Evolutionary conservation across 2,888 invertebrate species (phyloP).

Genomic region (Linnaemya vulpina): DNA sequence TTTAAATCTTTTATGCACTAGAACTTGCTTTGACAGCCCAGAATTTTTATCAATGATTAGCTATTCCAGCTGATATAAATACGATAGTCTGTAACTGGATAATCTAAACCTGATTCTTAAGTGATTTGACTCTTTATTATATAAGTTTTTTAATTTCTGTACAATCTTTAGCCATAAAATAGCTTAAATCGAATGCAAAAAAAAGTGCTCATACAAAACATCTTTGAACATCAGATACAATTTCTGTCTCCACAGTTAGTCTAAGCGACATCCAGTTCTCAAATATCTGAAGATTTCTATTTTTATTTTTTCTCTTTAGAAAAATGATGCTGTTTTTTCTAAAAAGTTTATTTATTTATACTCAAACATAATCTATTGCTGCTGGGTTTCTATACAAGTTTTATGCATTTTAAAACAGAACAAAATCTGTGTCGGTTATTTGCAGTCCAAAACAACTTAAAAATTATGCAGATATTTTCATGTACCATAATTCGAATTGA

Average conservation of each 20-base stretch:
- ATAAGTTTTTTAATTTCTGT: background rate
- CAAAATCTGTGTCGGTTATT: background rate
- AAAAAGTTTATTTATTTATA: background rate
- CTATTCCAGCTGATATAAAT: too few species aligned
- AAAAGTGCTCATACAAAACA: background rate
- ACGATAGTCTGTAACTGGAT: background rate
- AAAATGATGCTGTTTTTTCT: background rate
- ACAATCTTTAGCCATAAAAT: background rate
- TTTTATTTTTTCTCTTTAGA: background rate
- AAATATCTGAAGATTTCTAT: constrained; percentile 10
- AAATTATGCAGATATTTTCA: background rate
- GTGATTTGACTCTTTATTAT: background rate
- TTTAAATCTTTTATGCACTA: background rate
- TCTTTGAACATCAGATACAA: constrained; percentile 6
- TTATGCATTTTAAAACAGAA: constrained; percentile 8
- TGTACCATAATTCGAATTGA: constrained; percentile 1
- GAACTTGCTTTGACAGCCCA: background rate
- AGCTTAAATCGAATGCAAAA: background rate
- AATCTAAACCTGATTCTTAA: background rate
- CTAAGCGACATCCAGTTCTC: background rate
- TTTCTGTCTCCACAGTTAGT: background rate
- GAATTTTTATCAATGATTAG: background rate
- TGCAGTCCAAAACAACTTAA: background rate
- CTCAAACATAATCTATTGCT: background rate
- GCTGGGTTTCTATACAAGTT: constrained; percentile 14